Base-by-base conservation (phyloP, 2,797 vertebrate genomes). In the Spatula clypeata region DNA sequence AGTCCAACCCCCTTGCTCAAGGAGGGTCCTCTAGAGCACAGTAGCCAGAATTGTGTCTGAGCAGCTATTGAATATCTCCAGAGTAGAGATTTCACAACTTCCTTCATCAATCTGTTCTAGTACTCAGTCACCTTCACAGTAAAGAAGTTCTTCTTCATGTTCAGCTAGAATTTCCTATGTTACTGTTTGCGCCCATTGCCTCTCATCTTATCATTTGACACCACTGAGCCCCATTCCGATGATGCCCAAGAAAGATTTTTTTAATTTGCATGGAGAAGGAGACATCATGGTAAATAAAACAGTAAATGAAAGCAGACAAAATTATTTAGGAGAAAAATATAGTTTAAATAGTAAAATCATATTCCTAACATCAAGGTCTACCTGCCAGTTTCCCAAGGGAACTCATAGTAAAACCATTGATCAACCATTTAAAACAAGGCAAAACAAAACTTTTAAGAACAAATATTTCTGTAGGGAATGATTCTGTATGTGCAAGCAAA, bases 401-500 rank as follows among this genome's bases (percentile, higher is more conserved):
- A 45, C 32, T 90, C 15, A 65, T 32, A 7, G 53, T 62, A 92
- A 74, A 66, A 80, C 53, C 20, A 2, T 65, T 70, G 58, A 80
- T 66, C 79, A 73, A 36, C 54, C 72, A 81, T 45, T 93, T 84
- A 89, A 94, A 94, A 67, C 21, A 79, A 84, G 45, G 45, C 29
- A 79, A 90, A 93, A 64, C 6, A 79, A 53, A 88, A 88, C 49
- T 79, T 40, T 73, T 54, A 86, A 73, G 73, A 95, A 55, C 31
- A 65, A 84, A 79, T 90, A 93, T 83, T 94, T 84, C 75, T 89
- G 24, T 53, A 79, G 61, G 54, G 66, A 94, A 67, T 83, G 3
- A 93, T 93, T 92, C 61, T 82, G 27, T 86, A 91, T 24, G 44
- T 61, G 32, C 26, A 72, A 76, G 54, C 51, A 94, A 96, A 86